Base-by-base conservation (phyloP, 1,140 invertebrate genomes). In the Scaptomyza pallida region DNA sequence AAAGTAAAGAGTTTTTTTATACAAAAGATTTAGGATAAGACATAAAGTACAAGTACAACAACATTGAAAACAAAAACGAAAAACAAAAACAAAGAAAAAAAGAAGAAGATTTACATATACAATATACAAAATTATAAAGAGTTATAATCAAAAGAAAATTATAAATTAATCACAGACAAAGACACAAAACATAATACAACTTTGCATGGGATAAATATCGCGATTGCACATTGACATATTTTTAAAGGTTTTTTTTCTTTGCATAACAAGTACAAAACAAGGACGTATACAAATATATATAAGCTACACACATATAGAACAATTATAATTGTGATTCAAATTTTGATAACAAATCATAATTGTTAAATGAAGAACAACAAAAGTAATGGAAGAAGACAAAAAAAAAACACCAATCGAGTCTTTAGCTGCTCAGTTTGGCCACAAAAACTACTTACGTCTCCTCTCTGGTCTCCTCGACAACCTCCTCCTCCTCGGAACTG, bases 401-500 rank as follows among this genome's bases (percentile, higher is more conserved):
- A 30, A 35, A 26, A 52, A 54, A 82, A 83, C 79, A 88, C 78
- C 78, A 86, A 86, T 77, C 62, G 77, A 81, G 60, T 70, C n/a
- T 63, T 57, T 62, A 57, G 54, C 71, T 64, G 79, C 80, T 75
- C 72, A 67, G 51, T 67, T 63, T 65, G 81, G 81, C 57, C 70
- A 85, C 81, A 80, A 73, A 81, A 85, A 78, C 48, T 90, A 94
- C 94, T 94, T 94, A 95, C 94, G 93, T 94, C 92, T 94, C 94
- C 91, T 93, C 93, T 90, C 94, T 92, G 86, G 81, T 86, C 75
- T 91, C 89, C 93, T 95, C 94, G 93, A 93, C 93, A 78, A 90
- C 90, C 85, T 94, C 94, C 85, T 94, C 94, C 93, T 94, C 94
- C 93, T 95, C 94, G 92, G 93, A 94, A 92, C 90, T 89, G 83